Evolutionary conservation across 2,113 vertebrate species (phyloP).

Genomic region (Chloropsis hardwickii): DNA sequence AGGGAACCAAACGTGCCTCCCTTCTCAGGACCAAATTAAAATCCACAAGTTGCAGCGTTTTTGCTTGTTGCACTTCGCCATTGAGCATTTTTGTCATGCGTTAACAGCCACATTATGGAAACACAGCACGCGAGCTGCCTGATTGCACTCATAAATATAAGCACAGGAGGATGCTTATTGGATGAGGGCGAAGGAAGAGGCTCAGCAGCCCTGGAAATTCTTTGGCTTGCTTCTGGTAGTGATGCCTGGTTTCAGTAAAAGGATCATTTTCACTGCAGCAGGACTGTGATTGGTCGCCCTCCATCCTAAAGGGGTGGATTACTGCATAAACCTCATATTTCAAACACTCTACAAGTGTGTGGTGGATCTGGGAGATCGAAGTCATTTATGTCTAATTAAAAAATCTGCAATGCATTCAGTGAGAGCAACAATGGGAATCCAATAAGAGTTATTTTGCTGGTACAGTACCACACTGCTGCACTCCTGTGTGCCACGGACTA

Average conservation of each 20-base stretch:
- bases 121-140: background rate
- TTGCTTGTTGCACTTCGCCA: background rate
- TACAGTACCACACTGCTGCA: background rate
- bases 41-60: background rate
- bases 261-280: slow-evolving; percentile 46
- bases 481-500: background rate
- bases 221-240: background rate
- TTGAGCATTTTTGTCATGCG: background rate
- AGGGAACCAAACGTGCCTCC: background rate
- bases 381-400: background rate
- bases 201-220: background rate
- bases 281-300: background rate
- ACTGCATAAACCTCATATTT: background rate
- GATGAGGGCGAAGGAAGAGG: background rate
- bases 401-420: background rate
- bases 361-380: background rate
- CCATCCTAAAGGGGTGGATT: slow-evolving; percentile 7
- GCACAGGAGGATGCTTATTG: background rate
- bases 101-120: background rate
- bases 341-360: background rate
- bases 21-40: background rate
- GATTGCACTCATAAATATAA: background rate
- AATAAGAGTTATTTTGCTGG: background rate
- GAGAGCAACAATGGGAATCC: background rate
- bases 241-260: background rate